A percentile compares a stretch with the other conserved stretches of the same genome.
Evolutionary conservation across 2,113 vertebrate genomes (phyloP).

Genomic region (Thamnophis sirtalis): DNA sequence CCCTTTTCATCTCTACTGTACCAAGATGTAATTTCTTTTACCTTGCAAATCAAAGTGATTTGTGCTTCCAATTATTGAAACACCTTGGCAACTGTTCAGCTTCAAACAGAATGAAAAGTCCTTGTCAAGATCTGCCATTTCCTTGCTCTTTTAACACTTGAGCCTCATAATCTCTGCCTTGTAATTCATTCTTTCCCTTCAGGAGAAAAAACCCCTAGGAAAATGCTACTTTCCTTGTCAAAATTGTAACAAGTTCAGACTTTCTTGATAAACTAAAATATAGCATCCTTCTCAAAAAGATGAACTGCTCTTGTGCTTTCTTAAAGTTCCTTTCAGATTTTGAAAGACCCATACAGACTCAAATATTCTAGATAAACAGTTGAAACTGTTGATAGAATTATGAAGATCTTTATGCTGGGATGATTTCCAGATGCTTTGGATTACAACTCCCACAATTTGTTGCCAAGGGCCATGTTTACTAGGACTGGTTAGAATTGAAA

Average conservation of each 20-base stretch:
- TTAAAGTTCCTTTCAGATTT: background rate
- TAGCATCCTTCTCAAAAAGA: background rate
- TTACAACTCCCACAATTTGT: background rate
- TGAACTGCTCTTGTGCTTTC: background rate
- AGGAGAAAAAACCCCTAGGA: background rate
- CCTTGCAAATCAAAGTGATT: no score
- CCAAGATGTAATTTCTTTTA: no score
- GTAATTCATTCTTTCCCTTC: no score
- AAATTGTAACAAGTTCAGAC: background rate
- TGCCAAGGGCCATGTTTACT: background rate
- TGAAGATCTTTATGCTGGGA: background rate
- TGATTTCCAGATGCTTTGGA: background rate
- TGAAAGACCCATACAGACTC: background rate
- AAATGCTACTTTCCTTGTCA: background rate
- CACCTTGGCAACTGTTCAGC: no score
- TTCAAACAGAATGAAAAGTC: no score
- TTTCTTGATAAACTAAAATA: background rate
- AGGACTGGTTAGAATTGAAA: background rate
- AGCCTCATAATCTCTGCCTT: no score
- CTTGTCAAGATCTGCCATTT: background rate
- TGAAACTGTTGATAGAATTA: background rate
- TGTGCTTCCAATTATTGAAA: no score
- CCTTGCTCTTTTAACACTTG: background rate
- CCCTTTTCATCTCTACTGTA: no score
- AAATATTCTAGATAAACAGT: background rate